These are phyloP conservation scores for Drosophila sucinea DNA, from an alignment of 1,140 invertebrate species.

Conservation along the genomic window DNA sequence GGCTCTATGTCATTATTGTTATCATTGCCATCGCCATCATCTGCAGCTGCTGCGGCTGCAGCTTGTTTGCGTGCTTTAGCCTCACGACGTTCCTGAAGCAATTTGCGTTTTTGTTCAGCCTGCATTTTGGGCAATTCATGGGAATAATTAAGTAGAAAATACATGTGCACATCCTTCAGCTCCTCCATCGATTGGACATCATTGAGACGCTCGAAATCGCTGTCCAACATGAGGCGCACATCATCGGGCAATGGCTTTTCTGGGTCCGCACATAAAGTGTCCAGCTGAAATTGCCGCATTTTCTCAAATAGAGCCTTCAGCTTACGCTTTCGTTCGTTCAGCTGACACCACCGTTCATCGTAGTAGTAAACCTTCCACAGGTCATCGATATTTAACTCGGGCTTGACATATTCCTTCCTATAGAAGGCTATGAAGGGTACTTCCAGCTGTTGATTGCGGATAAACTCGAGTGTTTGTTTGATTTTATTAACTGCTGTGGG, in stretches of 20 bases:
- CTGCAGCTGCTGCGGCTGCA: conserved; percentile 71
- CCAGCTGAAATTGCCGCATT: conserved; percentile 96
- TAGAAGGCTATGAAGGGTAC: conserved; percentile 99
- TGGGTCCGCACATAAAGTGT: conserved; percentile 91
- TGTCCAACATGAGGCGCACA: conserved; percentile 92
- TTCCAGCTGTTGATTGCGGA: conserved; percentile 97
- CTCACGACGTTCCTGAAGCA: conserved; percentile 86
- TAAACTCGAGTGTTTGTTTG: conserved; percentile 96
- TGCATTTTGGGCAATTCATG: conserved; percentile 94
- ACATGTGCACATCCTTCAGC: conserved; percentile 95
- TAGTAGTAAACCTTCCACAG: conserved; percentile 98
- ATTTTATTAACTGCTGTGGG: conserved; percentile 91
- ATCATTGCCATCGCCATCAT: conserved; percentile 83
- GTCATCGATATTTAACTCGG: conserved; percentile 97
- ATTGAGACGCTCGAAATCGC: conserved; percentile 92
- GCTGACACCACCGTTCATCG: conserved; percentile 98
- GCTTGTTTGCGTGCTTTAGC: conserved; percentile 82
- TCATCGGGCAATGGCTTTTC: conserved; percentile 93
- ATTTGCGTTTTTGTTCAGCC: conserved; percentile 87
- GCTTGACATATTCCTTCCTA: conserved; percentile 98
- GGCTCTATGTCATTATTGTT: conserved; percentile 53
- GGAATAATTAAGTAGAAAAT: conserved; percentile 97
- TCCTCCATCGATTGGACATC: conserved; percentile 95
- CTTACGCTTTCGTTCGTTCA: conserved; percentile 94
- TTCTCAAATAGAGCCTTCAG: conserved; percentile 93